Conservation (phyloP, 2,113 vertebrate species). For the Ochotona curzoniae region DNA sequence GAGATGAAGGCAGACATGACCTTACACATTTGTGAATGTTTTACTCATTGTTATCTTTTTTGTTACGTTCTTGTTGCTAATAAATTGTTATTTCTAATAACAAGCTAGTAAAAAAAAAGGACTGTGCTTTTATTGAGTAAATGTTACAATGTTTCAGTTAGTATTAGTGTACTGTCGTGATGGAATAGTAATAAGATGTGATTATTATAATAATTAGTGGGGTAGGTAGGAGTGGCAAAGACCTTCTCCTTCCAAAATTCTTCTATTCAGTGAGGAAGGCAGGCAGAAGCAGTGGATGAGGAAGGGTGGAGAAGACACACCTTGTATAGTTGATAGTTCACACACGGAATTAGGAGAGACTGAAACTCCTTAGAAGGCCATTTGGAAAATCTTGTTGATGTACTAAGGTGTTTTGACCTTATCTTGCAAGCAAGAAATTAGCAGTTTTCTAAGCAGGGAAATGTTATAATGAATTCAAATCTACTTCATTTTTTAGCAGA, state of each 20-base stretch:
- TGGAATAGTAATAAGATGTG: not conserved
- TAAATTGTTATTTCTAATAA: not conserved
- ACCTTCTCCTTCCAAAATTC: not conserved
- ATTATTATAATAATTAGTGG: not conserved
- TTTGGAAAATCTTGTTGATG: too few relatives aligned
- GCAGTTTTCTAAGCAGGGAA: not conserved
- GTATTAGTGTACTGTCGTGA: not conserved
- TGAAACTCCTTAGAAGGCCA: accelerated
- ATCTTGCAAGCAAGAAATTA: not conserved
- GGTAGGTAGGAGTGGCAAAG: not conserved
- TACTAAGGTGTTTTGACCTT: not conserved
- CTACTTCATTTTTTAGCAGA: not conserved
- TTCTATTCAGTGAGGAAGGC: not conserved
- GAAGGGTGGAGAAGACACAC: not conserved
- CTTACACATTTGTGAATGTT: not conserved
- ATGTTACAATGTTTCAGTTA: not conserved
- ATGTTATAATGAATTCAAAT: not conserved
- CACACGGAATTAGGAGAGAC: not conserved
- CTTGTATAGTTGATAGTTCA: not conserved
- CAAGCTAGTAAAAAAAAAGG: not conserved
- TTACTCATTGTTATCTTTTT: not conserved
- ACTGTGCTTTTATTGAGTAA: not conserved
- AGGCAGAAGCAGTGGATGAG: not conserved
- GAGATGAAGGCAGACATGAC: not conserved
- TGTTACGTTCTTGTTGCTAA: not conserved